Evolutionary conservation across 2,888 invertebrate species (phyloP).

Genomic region (Corbicula japonica): DNA sequence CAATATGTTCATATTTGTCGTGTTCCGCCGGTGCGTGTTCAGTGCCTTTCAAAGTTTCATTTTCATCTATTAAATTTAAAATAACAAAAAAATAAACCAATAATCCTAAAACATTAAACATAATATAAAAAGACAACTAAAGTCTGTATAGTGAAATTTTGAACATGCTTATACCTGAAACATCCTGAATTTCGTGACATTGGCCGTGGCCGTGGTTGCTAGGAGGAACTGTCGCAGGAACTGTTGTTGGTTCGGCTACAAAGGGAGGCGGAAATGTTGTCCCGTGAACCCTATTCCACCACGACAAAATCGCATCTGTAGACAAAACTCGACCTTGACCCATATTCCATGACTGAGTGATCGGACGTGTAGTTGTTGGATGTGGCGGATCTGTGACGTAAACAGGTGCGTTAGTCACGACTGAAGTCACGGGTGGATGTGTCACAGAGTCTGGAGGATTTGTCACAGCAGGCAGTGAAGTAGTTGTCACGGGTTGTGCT

Average conservation of each 20-base stretch:
- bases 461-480: neutral
- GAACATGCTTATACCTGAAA: constrained; percentile 18
- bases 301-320: constrained; percentile 6
- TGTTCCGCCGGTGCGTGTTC: too few species aligned
- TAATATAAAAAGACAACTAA: too few species aligned
- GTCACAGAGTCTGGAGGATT: neutral
- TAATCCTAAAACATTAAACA: too few species aligned
- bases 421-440: neutral
- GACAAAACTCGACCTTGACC: neutral
- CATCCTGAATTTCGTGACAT: constrained; percentile 28
- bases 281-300: constrained; percentile 19
- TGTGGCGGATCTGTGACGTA: neutral
- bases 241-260: neutral
- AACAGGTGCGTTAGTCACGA: too few species aligned
- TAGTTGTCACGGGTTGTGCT: too few species aligned
- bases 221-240: neutral
- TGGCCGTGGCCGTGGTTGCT: neutral
- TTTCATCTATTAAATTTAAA: too few species aligned
- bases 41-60: too few species aligned
- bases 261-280: neutral
- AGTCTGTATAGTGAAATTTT: too few species aligned
- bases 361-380: neutral
- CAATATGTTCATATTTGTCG: too few species aligned
- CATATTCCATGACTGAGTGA: neutral
- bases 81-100: too few species aligned